Evolutionary conservation across 1,140 invertebrate species (phyloP).

Genomic region (Hestina assimilis): DNA sequence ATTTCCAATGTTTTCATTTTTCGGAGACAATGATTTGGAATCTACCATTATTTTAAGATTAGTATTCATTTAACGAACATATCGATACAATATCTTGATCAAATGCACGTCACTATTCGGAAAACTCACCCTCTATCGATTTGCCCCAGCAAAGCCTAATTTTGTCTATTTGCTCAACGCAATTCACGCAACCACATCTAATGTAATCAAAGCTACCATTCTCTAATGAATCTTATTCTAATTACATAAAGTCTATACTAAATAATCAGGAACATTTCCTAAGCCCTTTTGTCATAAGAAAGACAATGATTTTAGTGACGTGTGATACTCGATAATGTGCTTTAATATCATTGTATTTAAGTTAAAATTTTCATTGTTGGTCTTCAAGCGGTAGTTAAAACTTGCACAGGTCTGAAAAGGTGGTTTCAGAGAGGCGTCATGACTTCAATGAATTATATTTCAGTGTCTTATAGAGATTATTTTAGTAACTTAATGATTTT

Average conservation of each 20-base stretch:
- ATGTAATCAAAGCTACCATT: neutral
- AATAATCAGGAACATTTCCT: neutral
- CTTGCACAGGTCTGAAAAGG: slow-evolving; percentile 16
- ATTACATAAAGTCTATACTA: neutral
- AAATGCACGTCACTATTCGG: slow-evolving; percentile 36
- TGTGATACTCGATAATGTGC: slow-evolving; percentile 1
- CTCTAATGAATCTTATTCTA: neutral
- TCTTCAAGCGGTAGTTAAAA: neutral
- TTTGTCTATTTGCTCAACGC: slow-evolving; percentile 48
- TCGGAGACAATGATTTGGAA: no score
- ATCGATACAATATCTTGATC: neutral
- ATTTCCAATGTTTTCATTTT: no score
- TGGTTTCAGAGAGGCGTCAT: slow-evolving; percentile 21
- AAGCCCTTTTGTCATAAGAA: neutral
- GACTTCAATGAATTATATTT: slow-evolving; percentile 14
- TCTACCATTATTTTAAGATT: no score
- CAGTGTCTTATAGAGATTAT: slow-evolving; percentile 6
- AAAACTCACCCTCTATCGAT: slow-evolving; percentile 62
- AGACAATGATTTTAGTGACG: neutral
- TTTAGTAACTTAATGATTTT: slow-evolving; percentile 8
- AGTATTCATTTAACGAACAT: neutral
- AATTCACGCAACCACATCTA: slow-evolving; percentile 1
- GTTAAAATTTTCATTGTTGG: slow-evolving; percentile 14
- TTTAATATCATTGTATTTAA: neutral
- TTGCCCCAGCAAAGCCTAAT: slow-evolving; percentile 59